Conservation (phyloP, 2,797 vertebrate genomes). For the Mareca strepera region DNA sequence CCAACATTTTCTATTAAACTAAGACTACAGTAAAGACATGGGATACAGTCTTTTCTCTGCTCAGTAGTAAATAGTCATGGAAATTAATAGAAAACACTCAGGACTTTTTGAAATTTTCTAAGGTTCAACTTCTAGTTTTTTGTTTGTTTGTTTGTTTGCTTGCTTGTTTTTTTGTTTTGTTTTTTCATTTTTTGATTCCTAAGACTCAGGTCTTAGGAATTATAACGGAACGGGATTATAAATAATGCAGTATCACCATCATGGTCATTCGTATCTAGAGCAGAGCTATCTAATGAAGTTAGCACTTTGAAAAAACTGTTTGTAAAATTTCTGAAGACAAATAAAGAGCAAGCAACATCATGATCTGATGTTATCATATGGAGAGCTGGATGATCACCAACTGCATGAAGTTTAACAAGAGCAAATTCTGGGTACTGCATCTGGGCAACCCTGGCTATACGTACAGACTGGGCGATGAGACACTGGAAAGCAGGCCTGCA, state of each 20-base stretch:
- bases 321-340: neutral
- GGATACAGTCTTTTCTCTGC: neutral
- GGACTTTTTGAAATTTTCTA: neutral
- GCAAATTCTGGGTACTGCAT: no score
- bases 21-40: neutral
- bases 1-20: neutral
- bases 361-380: neutral
- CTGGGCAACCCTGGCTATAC: no score
- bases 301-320: neutral
- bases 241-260: neutral
- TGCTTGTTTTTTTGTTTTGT: no score
- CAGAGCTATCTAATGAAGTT: neutral
- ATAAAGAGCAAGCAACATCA: neutral
- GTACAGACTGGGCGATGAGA: no score
- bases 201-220: no score
- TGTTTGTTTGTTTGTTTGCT: no score
- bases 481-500: no score
- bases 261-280: rapidly evolving
- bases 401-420: no score
- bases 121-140: neutral
- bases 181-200: neutral
- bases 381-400: no score
- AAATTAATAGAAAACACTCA: neutral
- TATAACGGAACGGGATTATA: neutral
- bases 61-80: neutral